phyloP scores from a whole-genome alignment of 1,140 invertebrate species.

The Arctopsyche grandis region DNA sequence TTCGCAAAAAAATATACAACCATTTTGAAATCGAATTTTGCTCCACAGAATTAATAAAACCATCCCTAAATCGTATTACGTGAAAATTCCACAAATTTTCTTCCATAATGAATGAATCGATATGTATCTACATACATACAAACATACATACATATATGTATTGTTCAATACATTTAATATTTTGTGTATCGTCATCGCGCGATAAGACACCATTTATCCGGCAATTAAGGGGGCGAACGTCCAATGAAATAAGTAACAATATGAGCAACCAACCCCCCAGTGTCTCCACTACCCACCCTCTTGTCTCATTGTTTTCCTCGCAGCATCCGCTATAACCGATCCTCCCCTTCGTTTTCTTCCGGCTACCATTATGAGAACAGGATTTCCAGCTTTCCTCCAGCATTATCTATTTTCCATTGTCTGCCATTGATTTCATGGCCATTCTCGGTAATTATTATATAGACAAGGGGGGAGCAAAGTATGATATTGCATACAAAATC shows the following conservation, averaged over 20 bases:
- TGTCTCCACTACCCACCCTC: not conserved
- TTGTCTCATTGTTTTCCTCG: slow-evolving; percentile 41
- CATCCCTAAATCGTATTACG: not conserved
- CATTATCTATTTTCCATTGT: slow-evolving; percentile 51
- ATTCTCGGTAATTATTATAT: slow-evolving; percentile 49
- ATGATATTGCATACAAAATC: not conserved
- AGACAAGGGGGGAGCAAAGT: not conserved
- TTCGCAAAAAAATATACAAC: not conserved
- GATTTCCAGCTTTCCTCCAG: slow-evolving; percentile 47
- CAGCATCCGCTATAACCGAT: slow-evolving; percentile 43
- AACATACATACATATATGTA: no score
- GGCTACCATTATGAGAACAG: slow-evolving; percentile 51
- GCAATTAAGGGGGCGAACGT: slow-evolving; percentile 11
- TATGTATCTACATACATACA: no score
- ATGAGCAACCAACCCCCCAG: slow-evolving; percentile 2
- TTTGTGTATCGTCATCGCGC: no score
- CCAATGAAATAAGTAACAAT: not conserved
- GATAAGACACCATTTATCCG: not conserved
- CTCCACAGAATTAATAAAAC: slow-evolving; percentile 20
- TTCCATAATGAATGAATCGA: no score
- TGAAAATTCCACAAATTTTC: no score
- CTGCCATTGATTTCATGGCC: slow-evolving; percentile 46
- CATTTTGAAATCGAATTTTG: no score
- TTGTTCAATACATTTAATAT: no score
- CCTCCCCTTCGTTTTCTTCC: slow-evolving; percentile 46